Evolutionary conservation across 1,140 invertebrate species (phyloP).

Genomic region (Bactericera cockerelli): DNA sequence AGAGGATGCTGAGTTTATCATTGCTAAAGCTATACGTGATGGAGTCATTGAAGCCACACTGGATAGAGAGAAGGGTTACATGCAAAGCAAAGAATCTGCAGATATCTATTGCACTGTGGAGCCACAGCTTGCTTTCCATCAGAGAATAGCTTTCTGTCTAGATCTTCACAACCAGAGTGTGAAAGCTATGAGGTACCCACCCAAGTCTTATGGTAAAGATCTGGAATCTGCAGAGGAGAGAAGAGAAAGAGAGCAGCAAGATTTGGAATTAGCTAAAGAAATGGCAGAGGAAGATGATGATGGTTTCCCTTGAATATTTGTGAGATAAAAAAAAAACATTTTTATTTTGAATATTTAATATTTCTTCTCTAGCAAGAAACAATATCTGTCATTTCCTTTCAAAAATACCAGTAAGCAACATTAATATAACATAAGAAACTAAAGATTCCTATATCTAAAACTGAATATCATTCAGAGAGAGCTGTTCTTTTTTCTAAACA

Average conservation of each 20-base stretch:
- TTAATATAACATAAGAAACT: no score
- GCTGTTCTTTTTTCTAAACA: no score
- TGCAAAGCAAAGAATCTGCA: conserved; percentile 91
- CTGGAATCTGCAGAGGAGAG: conserved; percentile 94
- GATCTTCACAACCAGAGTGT: conserved; percentile 97
- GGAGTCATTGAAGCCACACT: conserved; percentile 96
- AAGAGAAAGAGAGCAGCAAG: conserved; percentile 89
- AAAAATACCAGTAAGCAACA: no score
- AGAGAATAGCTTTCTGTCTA: conserved; percentile 93
- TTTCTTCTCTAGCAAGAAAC: no score
- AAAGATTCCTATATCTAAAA: no score
- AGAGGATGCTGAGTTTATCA: conserved; percentile 97
- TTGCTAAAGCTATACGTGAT: conserved; percentile 98
- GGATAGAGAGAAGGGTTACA: conserved; percentile 87
- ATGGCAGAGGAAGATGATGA: conserved; percentile 99
- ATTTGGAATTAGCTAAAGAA: conserved; percentile 93
- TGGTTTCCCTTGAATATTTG: conserved; percentile 53
- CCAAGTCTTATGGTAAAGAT: conserved; percentile 96
- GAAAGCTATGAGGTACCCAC: conserved; percentile 97
- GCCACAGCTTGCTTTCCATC: conserved; percentile 92
- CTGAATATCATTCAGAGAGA: no score
- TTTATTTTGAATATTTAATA: no score
- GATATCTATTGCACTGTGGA: conserved; percentile 96
- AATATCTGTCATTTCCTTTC: no score
- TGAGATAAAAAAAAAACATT: no score